Percentiles rank a stretch among this genome's conserved stretches.
phyloP scores from a whole-genome alignment of 2,113 vertebrate species.

The Pteronura brasiliensis region DNA sequence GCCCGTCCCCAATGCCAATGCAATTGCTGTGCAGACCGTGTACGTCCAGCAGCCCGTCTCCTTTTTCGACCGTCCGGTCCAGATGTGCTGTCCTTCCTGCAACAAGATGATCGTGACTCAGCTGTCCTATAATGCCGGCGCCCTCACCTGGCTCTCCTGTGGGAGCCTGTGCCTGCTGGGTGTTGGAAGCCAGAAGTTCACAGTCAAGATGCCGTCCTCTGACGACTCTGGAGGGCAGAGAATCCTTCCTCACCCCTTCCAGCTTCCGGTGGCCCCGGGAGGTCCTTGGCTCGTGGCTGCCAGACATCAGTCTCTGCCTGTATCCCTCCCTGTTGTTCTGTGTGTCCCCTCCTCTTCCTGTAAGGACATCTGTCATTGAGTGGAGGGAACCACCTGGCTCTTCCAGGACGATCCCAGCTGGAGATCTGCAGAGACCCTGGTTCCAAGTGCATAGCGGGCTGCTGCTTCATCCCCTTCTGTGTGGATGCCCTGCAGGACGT shows the following conservation, averaged over 20 bases:
- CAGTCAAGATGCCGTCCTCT: rapidly evolving
- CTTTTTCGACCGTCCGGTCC: no score
- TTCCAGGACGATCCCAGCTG: not conserved
- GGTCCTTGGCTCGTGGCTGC: not conserved
- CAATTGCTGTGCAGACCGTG: no score
- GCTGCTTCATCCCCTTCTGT: conserved; percentile 92
- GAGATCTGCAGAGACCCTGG: not conserved
- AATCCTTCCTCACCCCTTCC: not conserved
- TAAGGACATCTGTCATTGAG: not conserved
- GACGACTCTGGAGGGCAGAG: no score
- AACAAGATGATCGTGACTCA: no score
- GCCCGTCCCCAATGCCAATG: conserved; percentile 62
- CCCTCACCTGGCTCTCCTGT: no score
- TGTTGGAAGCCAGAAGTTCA: not conserved
- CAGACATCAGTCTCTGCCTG: rapidly evolving
- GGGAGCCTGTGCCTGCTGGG: no score
- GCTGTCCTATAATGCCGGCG: no score
- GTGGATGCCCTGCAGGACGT: conserved; percentile 84
- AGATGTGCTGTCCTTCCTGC: no score
- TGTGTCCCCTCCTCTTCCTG: not conserved
- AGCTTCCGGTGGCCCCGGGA: no score
- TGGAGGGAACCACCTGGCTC: not conserved
- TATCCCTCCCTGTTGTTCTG: not conserved
- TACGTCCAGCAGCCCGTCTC: no score
- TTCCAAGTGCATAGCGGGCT: conserved; percentile 81